Base-by-base conservation (phyloP, 23 tunicate species). In the Ascidia mentula region DNA sequence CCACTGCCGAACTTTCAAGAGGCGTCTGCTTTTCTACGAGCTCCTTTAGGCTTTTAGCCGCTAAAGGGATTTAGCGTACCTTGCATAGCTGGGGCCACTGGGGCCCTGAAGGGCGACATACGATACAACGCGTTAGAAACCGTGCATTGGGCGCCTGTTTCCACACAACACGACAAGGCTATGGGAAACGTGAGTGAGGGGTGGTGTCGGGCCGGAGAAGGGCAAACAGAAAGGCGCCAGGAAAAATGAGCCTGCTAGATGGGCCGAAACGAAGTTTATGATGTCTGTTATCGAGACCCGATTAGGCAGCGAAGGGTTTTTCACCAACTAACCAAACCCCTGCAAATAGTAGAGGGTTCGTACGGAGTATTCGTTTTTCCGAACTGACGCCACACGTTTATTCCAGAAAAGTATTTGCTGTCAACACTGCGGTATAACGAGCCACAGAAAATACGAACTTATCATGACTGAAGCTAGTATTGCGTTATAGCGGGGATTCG, bases 1-100 rank as follows among this genome's bases (percentile, higher is more conserved):
- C 12, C 12, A 42, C 15, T 15, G 53, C 12, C 53, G 12, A 15
- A 9, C 15, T 42, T 42, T 42, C 15, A 9, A 42, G 53, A 12
- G 15, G 53, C 12, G 53, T 9, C 12, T 42, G 15, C 15, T 9
- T 12, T 42, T 42, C 15, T 42, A 12, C 12, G 53, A 9, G 53
- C 53, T 9, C 65, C 24, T 53, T 53, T 28, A 53, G 65, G 2
- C 13, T 72, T 71, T 81, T 70, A 40, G 33, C 85, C 76, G 35
- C 85, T 37, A 70, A 76, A 71, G 85, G 77, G 85, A 77, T 70
- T 81, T 81, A 81, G 72, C 85, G 85, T 81, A 36, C 85, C 77
- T 81, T 35, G 77, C 85, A 46, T 81, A 53, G 65, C 65, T 26
- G 65, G 7, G 24, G 65, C 65, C 28, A 53, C 65, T 28, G 28